Base-by-base conservation (phyloP, 2,888 invertebrate species). In the Schrankia costaestrigalis region DNA sequence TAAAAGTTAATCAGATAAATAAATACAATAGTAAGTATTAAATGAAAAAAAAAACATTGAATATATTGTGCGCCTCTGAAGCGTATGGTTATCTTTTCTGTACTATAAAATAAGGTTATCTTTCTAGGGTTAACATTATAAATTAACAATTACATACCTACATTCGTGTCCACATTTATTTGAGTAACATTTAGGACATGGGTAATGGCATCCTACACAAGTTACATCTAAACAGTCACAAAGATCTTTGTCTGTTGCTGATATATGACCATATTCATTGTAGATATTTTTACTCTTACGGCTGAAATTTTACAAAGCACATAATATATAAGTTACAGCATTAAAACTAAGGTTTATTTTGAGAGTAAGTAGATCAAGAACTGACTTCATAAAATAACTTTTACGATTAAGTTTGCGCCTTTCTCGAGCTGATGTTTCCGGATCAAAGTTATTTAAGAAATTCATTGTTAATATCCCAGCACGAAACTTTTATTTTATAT, bases 171-270 rank as follows among this genome's bases (percentile, higher is more conserved):
- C 95, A 76, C 96, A 96, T 71, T 94, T 95, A 12, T 78, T 78
- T 0, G 94, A 94, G 11, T 74, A 80, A 63, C 96, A 96, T 66
- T 91, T 93, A 3, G 88, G 70, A 60, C 95, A 96, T 1, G 93
- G 92, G 63, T 93, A 94, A 80, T 96, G 96, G 70, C 97, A 97
- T 0, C 97, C 97, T 0, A 90, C 86, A 58, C 97, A 97, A 7
- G 87, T 83, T 21, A 89, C 87, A 53, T 93, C 91, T 46, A 97
- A 84, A 65, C 97, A 97, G 71, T 97, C 97, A 52, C 97, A 97
- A 7, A 95, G 62, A 77, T 97, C 94, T 49, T 89, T 77, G 1
- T 92, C 92, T 13, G 90, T 90, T 9, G 80, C 77, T 11, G 91
- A 82, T 47, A 93, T 88, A 18, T 89, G 78, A 0, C 95, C 95